phyloP scores from a whole-genome alignment of 2,113 vertebrate genomes.

The Pterophyllum scalare region DNA sequence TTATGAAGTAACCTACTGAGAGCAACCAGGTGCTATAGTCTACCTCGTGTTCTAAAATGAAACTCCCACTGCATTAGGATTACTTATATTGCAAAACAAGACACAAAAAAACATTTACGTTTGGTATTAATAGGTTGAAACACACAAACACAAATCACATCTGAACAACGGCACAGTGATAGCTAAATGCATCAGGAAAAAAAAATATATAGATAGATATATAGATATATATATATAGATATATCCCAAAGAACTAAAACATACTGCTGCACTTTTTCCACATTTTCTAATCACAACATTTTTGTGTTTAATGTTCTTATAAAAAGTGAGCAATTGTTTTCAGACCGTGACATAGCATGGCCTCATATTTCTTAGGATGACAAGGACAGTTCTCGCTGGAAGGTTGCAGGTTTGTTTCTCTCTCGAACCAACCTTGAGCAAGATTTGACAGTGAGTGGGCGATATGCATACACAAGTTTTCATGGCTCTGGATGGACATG shows the following conservation, averaged over 20 bases:
- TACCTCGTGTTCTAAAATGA: constrained; percentile 29
- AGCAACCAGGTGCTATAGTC: constrained; percentile 41
- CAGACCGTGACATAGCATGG: constrained; percentile 10
- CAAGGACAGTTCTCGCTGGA: constrained; percentile 13
- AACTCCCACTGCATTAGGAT: not conserved
- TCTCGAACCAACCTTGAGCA: constrained; percentile 20
- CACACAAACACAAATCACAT: not conserved
- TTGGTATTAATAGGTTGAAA: not conserved
- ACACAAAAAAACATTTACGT: not conserved
- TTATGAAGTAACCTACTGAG: constrained; percentile 55
- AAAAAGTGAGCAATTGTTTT: not conserved
- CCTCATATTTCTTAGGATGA: constrained; percentile 51
- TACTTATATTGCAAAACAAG: not conserved
- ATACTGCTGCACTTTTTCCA: not conserved
- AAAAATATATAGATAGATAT: no score
- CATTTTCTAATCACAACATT: not conserved
- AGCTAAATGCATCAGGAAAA: not conserved
- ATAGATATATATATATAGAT: no score
- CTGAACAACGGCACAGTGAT: not conserved
- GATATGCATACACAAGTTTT: constrained; percentile 5
- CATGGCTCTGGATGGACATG: not conserved
- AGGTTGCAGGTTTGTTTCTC: constrained; percentile 27
- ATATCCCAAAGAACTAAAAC: not conserved
- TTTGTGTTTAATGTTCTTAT: not conserved
- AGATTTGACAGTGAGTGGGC: constrained; percentile 24